Base-by-base conservation (phyloP, 2,113 vertebrate genomes). In the Glaucomys volans region DNA sequence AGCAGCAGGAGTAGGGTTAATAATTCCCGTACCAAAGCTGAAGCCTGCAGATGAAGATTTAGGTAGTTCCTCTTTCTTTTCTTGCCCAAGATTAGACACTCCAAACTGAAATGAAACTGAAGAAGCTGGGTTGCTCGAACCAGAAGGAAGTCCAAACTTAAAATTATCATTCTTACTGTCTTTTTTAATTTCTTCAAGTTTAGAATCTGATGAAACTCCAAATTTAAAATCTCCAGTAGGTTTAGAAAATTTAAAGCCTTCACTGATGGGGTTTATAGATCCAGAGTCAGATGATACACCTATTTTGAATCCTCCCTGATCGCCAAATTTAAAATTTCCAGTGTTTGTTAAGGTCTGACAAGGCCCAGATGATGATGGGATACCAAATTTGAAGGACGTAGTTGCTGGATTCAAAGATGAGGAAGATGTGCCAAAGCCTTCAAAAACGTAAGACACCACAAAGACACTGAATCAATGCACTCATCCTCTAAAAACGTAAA, bases 311-410 rank as follows among this genome's bases (percentile, higher is more conserved):
- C 87, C 98, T 95, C 96, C 98, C 83, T 98, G 98, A 64, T 98
- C 98, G 90, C 99, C 99, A 96, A 99, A 99, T 98, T 99, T 99
- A 95, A 99, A 99, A 86, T 98, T 98, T 82, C 98, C 99, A 95
- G 98, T 92, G 97, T 79, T 96, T 97, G 97, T 97, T 93, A 95
- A 98, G 0, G 97, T 98, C 79, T 98, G 97, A 96, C 98, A 98
- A 47, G 98, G 95, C 44, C 98, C 98, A 44, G 98, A 98, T 42
- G 99, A 98, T 0, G 98, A 97, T 0, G 98, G 98, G 80, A 98
- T 93, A 67, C 99, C 99, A 9, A 99, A 99, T 24, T 98, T 99
- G 97, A 99, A 99, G 40, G 98, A 94, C 30, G 98, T 97, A 66
- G 97, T 26, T 79, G 97, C 47, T 95, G 98, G 76, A 85, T 69